Evolutionary conservation across 2,888 invertebrate genomes (phyloP), one percentile per base, ranked within the genome.

Genomic region (Tetrapedia diversipes): DNA sequence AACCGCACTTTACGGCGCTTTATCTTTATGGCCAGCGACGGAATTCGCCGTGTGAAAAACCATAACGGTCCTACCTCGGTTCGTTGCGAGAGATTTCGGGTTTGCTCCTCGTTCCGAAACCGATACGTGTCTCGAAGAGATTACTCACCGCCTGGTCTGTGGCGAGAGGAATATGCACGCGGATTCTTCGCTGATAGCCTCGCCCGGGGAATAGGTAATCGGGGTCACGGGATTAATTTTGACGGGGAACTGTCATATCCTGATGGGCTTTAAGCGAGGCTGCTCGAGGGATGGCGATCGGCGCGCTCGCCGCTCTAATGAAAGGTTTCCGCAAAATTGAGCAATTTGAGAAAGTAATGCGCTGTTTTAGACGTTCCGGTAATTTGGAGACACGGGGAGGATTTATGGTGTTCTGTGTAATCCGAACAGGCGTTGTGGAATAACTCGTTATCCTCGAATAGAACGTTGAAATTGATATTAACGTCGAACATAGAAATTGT

Each of bases 1-100:
- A 77, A 77, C 53, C 49, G 47, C 47, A 63, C 73, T 82, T 63
- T n/a, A n/a, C n/a, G 63, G 45, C 66, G 75, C 47, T 63, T 81
- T 79, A 79, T 79, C 68, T 79, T 82, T 68, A 79, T 19, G 60
- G 10, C 51, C 56, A 32, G 19, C 19, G 29, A 43, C 47, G 43
- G 41, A 54, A 65, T 64, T 60, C 71, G 29, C 47, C 59, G 60
- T 43, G 69, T 60, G 64, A 64, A 66, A 69, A 74, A 65, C 39
- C 65, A 24, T 79, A 74, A 79, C 68, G 37, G 32, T 41, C 41
- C 75, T 75, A n/a, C n/a, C n/a, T 75, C 49, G 68, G 68, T 24
- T 14, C 14, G 27, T 32, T 49, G 41, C 27, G 51, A 65, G 54
- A 24, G 45, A 16, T 8, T n/a, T 22, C 4, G 24, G 19, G 14